Percentiles rank a stretch among this genome's conserved stretches.
phyloP scores from a whole-genome alignment of 2,113 vertebrate genomes.

The Etheostoma spectabile region DNA sequence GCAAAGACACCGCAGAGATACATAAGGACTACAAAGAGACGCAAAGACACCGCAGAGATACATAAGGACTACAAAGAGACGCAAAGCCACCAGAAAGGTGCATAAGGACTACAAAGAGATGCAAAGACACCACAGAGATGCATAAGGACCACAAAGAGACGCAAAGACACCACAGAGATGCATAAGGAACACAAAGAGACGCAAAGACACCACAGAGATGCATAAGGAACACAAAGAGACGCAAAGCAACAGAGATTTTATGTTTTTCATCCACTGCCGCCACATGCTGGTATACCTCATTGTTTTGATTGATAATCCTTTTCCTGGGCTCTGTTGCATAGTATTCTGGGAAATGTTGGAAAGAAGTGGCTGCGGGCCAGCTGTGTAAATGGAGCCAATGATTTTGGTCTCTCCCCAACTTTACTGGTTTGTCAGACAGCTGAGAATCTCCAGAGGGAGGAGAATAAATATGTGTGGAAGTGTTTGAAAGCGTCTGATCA shows the following conservation, averaged over 20 bases:
- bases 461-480: conserved; percentile 46
- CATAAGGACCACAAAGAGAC: no score
- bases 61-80: background rate
- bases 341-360: conserved; percentile 27
- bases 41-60: no score
- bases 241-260: background rate
- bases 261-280: background rate
- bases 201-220: no score
- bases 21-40: no score
- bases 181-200: no score
- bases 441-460: conserved; percentile 21
- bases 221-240: no score
- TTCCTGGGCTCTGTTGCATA: background rate
- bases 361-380: background rate
- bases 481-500: conserved; percentile 57
- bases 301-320: conserved; percentile 4
- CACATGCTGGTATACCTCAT: background rate
- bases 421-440: conserved; percentile 27
- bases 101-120: background rate
- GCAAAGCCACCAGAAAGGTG: background rate
- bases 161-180: no score
- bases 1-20: no score
- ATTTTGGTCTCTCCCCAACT: background rate
- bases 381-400: conserved; percentile 11
- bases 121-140: background rate